Conservation (phyloP, 2,797 vertebrate genomes). For the Odontamblyopus rebecca region DNA sequence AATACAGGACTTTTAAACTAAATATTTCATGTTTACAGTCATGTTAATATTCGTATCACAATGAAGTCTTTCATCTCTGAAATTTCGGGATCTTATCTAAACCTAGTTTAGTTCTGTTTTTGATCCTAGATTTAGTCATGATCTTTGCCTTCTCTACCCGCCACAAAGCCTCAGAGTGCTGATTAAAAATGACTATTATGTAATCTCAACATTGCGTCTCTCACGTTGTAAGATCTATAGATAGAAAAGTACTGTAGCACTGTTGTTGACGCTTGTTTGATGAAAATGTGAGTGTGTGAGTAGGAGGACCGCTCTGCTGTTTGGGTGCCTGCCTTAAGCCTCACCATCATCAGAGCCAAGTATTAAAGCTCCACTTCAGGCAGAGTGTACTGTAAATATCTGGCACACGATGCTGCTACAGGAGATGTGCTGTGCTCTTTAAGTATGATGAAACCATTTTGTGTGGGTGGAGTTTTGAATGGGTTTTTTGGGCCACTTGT, state of each 20-base stretch:
- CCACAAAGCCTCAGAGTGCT: no score
- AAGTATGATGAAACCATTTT: neutral
- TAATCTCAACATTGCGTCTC: conserved; percentile 15
- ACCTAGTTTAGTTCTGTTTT: neutral
- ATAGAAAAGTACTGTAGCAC: conserved; percentile 35
- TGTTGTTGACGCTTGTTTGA: conserved; percentile 46
- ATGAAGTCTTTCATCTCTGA: no score
- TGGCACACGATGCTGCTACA: conserved; percentile 26
- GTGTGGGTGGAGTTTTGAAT: conserved; percentile 3
- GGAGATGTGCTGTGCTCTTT: neutral
- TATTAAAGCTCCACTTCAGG: conserved; percentile 44
- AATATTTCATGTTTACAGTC: no score
- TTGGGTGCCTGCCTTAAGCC: conserved; percentile 55
- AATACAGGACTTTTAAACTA: no score
- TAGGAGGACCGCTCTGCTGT: conserved; percentile 46
- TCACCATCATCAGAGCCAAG: conserved; percentile 44
- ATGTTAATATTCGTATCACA: no score
- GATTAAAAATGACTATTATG: neutral
- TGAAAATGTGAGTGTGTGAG: conserved; percentile 17
- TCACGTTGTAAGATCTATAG: conserved; percentile 6
- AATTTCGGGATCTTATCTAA: no score
- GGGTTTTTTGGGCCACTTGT: neutral
- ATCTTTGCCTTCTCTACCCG: neutral
- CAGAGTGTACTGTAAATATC: conserved; percentile 53
- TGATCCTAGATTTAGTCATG: neutral